These are phyloP conservation scores for Pachydiplax longipennis DNA, from an alignment of 2,888 invertebrate species.

Conservation along the genomic window DNA sequence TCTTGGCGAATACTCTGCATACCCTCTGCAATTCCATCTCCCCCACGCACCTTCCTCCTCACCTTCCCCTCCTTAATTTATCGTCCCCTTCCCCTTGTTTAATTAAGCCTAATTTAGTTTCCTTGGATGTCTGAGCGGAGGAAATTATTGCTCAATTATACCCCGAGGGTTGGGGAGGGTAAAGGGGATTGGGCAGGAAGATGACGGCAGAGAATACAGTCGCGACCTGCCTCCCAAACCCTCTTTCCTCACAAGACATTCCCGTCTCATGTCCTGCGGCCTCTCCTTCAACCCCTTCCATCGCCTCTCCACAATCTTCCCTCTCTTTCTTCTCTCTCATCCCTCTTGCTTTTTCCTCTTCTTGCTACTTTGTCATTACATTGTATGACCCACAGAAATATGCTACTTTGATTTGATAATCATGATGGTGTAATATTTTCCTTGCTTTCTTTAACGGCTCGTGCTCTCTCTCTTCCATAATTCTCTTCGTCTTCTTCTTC, in stretches of 20 bases:
- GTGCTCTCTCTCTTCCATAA: too few relatives aligned
- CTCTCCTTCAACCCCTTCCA: not conserved
- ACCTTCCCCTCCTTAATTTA: slow-evolving; percentile 15
- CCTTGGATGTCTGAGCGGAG: slow-evolving; percentile 44
- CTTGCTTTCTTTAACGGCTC: too few relatives aligned
- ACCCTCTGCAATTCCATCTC: too few relatives aligned
- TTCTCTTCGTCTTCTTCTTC: too few relatives aligned
- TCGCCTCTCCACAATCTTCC: not conserved
- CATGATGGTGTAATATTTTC: too few relatives aligned
- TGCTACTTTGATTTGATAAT: too few relatives aligned
- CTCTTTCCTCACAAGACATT: not conserved
- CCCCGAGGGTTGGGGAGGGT: slow-evolving; percentile 18
- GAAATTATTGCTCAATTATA: slow-evolving; percentile 43
- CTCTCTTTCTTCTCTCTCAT: not conserved
- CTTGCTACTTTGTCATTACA: not conserved
- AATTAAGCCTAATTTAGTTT: slow-evolving; percentile 45
- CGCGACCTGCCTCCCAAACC: not conserved
- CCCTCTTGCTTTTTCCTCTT: not conserved
- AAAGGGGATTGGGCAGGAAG: slow-evolving; percentile 1
- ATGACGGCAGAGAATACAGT: not conserved
- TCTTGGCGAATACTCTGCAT: not conserved
- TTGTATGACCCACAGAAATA: too few relatives aligned
- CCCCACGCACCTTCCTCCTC: not conserved
- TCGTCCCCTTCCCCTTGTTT: slow-evolving; percentile 43
- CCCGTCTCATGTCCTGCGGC: slow-evolving; percentile 28